These are phyloP conservation scores for Clarias magur DNA, from an alignment of 2,113 vertebrate species.

Conservation along the genomic window DNA sequence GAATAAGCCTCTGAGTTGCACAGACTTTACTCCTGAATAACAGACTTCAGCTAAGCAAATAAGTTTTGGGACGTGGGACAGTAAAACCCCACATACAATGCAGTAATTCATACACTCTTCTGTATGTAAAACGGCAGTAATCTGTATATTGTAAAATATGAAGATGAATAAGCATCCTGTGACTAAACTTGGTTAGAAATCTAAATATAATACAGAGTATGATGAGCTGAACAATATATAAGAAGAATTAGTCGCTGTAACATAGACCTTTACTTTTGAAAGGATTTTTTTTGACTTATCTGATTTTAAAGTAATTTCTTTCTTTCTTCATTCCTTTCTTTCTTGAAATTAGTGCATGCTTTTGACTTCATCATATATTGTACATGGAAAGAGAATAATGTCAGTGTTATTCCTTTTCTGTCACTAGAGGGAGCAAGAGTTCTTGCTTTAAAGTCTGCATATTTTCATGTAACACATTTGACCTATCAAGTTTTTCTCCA, in stretches of 20 bases:
- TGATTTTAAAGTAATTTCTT: not conserved
- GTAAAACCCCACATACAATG: not conserved
- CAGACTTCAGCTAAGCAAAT: not conserved
- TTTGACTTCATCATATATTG: not conserved
- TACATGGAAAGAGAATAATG: not conserved
- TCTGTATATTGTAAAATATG: not conserved
- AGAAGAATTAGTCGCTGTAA: not conserved
- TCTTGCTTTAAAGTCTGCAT: not conserved
- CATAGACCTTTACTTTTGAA: not conserved
- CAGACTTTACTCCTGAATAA: not conserved
- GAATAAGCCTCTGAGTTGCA: not conserved
- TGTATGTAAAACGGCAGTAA: not conserved
- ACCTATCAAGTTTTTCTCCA: not conserved
- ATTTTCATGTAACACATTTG: not conserved
- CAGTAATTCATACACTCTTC: not conserved
- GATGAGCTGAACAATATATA: not conserved
- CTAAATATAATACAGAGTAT: not conserved
- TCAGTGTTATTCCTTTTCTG: not conserved
- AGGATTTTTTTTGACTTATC: not conserved
- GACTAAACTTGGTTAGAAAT: not conserved
- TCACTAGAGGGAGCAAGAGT: constrained; percentile 23
- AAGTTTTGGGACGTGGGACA: not conserved
- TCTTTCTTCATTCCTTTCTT: not conserved
- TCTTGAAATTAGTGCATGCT: not conserved
- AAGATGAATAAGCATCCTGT: not conserved